Base-by-base conservation (phyloP, 1,140 invertebrate genomes). In the Drosophila leontia region DNA sequence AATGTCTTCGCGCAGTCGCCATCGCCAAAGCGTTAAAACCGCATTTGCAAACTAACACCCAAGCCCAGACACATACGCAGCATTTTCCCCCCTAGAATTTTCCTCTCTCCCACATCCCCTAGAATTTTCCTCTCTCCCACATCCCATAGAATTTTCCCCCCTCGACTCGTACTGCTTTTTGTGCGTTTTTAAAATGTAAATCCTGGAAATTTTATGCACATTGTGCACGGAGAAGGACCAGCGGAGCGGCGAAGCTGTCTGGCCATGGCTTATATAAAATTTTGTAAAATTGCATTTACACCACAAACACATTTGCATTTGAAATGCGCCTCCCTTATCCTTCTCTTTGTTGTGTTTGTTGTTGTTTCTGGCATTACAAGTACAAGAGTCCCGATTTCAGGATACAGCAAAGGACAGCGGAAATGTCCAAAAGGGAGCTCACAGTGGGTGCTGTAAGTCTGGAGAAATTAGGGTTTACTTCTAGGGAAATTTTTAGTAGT, bases 251-350 rank as follows among this genome's bases (percentile, higher is more conserved):
- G 51, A 23, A 55, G 51, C 53, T 56, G 35, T 35, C 53, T 56
- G 35, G 53, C 35, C 53, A 56, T 81, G 69, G 62, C 75, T 90
- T 91, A 90, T 85, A 90, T 85, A 85, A 85, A 85, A 90, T 90
- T 88, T 91, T 91, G 85, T 85, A 85, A 88, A 90, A 90, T 88
- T 90, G 86, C 85, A 90, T 90, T 88, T 90, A 90, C 85, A 90
- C 85, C 86, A 85, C 85, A 91, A 90, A 91, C 86, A 85, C 85
- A 91, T 90, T 90, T 90, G 85, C 85, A 90, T 90, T 87, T 90
- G 78, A 90, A 88, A 88, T 88, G 84, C 59, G 63, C 37, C 69
- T 56, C 13, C 53, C 53, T 56, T 55, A 55, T 55, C 51, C 53
- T 56, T 39, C 44, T 32, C 41, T 45, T 57, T 69, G 59, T 35